phyloP scores from a whole-genome alignment of 2,888 invertebrate genomes.

The Silvanus unidentatus region DNA sequence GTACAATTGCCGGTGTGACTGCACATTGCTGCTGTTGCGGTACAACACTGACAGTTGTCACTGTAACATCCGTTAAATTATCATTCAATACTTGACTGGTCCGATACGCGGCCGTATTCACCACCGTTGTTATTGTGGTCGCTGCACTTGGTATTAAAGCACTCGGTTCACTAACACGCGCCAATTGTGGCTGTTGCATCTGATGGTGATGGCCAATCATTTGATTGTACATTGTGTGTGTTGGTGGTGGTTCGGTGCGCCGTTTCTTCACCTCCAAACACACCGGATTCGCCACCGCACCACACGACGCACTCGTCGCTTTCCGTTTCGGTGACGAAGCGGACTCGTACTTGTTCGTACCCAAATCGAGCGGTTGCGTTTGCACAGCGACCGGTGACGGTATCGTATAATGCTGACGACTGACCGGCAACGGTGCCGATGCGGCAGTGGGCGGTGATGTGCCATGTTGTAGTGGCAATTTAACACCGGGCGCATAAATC shows the following conservation, averaged over 20 bases:
- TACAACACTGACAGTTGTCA: conserved; percentile 47
- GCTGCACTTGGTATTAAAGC: conserved; percentile 64
- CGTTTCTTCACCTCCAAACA: conserved; percentile 60
- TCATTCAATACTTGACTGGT: conserved; percentile 33
- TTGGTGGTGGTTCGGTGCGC: conserved; percentile 47
- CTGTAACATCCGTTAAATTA: conserved; percentile 42
- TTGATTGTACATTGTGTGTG: conserved; percentile 8
- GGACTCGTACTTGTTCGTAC: conserved; percentile 48
- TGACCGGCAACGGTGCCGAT: conserved; percentile 40
- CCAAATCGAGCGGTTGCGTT: conserved; percentile 74
- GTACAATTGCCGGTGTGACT: background rate
- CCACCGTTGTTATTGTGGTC: conserved; percentile 64
- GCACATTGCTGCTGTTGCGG: conserved; percentile 41
- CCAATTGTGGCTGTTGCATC: conserved; percentile 46
- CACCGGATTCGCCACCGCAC: conserved; percentile 47
- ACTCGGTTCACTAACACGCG: conserved; percentile 58
- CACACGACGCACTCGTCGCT: conserved; percentile 50
- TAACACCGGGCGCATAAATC: conserved; percentile 21
- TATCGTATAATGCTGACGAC: conserved; percentile 26
- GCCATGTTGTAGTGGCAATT: conserved; percentile 47
- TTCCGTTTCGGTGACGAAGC: conserved; percentile 59
- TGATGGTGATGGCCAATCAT: conserved; percentile 18
- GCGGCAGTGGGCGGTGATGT: conserved; percentile 48
- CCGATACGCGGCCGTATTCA: conserved; percentile 56
- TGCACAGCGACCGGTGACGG: conserved; percentile 50